Evolutionary conservation across 2,888 invertebrate species (phyloP).

Genomic region (Gerosis bhagava): DNA sequence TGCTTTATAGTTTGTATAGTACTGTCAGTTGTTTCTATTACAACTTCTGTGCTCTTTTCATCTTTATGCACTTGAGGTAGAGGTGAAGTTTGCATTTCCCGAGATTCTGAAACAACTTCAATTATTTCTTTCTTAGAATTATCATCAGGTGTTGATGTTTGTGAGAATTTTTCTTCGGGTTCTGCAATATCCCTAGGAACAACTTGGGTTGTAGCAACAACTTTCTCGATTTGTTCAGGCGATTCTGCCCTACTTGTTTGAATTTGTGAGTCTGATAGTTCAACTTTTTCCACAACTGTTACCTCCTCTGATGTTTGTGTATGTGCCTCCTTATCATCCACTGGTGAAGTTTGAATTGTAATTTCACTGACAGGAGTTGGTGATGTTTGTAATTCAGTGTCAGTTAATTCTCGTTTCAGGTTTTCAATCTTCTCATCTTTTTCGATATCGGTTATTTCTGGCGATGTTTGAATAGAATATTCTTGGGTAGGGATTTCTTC

Average conservation of each 20-base stretch:
- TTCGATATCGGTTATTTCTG: slow-evolving; percentile 70
- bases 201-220: slow-evolving; percentile 82
- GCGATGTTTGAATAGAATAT: slow-evolving; percentile 82
- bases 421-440: slow-evolving; percentile 53
- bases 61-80: slow-evolving; percentile 50
- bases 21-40: slow-evolving; percentile 62
- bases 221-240: slow-evolving; percentile 57
- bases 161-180: slow-evolving; percentile 74
- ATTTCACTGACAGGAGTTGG: slow-evolving; percentile 73
- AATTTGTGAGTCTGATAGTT: slow-evolving; percentile 62
- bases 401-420: slow-evolving; percentile 53
- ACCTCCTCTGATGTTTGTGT: slow-evolving; percentile 65
- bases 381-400: slow-evolving; percentile 78
- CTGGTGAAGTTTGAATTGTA: slow-evolving; percentile 84
- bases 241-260: slow-evolving; percentile 67
- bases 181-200: slow-evolving; percentile 57
- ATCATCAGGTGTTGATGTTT: slow-evolving; percentile 62
- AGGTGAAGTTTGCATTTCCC: slow-evolving; percentile 82
- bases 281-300: slow-evolving; percentile 56
- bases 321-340: slow-evolving; percentile 62
- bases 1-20: slow-evolving; percentile 61
- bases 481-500: slow-evolving; percentile 83
- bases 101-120: slow-evolving; percentile 53
- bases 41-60: slow-evolving; percentile 66
- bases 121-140: slow-evolving; percentile 33